These are phyloP conservation scores for Pilophorus perplexus DNA, from an alignment of 2,888 invertebrate genomes.

Conservation along the genomic window DNA sequence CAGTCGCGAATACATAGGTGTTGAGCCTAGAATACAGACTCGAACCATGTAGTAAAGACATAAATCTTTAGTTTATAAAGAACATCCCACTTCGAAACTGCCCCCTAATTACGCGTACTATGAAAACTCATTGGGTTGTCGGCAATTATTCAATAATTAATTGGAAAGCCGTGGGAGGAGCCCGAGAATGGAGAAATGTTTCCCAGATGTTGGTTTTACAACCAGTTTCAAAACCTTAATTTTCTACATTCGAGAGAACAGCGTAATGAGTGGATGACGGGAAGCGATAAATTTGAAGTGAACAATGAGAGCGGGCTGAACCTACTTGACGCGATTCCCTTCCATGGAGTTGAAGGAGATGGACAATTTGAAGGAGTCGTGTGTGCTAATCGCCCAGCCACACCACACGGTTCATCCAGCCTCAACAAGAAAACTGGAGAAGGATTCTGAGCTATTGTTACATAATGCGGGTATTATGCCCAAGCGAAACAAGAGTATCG, in stretches of 20 bases:
- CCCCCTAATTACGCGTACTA: too few relatives aligned
- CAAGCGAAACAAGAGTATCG: conserved; percentile 7
- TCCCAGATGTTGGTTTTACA: conserved; percentile 19
- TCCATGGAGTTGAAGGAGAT: neutral
- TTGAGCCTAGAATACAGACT: too few relatives aligned
- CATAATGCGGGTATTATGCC: conserved; percentile 12
- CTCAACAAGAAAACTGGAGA: too few relatives aligned
- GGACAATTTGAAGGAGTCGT: too few relatives aligned
- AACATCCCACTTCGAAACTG: too few relatives aligned
- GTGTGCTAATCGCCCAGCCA: too few relatives aligned
- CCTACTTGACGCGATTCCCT: neutral
- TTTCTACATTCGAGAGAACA: neutral
- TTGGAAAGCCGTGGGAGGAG: neutral
- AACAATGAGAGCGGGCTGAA: conserved; percentile 1
- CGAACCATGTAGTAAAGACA: too few relatives aligned
- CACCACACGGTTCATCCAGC: too few relatives aligned
- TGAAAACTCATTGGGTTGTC: too few relatives aligned
- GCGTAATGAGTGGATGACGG: conserved; percentile 11
- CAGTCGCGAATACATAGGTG: too few relatives aligned
- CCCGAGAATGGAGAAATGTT: neutral
- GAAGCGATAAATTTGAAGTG: conserved; percentile 9
- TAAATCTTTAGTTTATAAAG: too few relatives aligned
- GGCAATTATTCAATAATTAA: too few relatives aligned
- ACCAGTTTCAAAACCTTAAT: conserved; percentile 15
- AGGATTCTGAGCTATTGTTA: conserved; percentile 15